phyloP scores from a whole-genome alignment of 2,113 vertebrate species.

The Geococcyx californianus region DNA sequence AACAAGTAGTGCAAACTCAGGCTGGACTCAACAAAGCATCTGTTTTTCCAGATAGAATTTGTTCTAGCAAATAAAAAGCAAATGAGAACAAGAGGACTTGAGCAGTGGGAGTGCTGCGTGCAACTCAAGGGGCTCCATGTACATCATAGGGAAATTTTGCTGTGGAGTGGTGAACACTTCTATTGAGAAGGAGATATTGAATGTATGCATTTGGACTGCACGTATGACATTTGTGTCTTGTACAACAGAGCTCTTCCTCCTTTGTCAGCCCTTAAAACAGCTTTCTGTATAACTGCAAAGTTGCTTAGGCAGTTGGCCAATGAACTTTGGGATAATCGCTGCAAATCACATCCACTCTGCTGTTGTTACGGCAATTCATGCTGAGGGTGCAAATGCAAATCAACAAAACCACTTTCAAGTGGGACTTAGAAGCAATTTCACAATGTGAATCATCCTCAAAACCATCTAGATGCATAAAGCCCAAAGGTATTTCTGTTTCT shows the following conservation, averaged over 20 bases:
- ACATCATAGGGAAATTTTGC: not conserved
- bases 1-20: not conserved
- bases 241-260: not conserved
- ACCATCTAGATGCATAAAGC: not conserved
- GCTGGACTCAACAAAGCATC: not conserved
- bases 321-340: not conserved
- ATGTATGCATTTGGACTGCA: not conserved
- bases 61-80: not conserved
- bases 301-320: not conserved
- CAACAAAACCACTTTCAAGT: not conserved
- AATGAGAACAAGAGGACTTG: not conserved
- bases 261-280: not conserved
- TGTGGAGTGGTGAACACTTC: not conserved
- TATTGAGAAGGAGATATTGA: not conserved
- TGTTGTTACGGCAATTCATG: not conserved
- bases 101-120: not conserved
- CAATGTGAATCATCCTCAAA: not conserved
- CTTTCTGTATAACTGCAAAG: not conserved
- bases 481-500: not conserved
- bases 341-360: not conserved
- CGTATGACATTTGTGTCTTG: not conserved
- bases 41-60: not conserved
- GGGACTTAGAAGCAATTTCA: not conserved
- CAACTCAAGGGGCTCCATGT: not conserved
- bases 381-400: not conserved